These are phyloP conservation scores for Caenorhabditis sulstoni DNA, from an alignment of 2,888 invertebrate species.

Conservation along the genomic window DNA sequence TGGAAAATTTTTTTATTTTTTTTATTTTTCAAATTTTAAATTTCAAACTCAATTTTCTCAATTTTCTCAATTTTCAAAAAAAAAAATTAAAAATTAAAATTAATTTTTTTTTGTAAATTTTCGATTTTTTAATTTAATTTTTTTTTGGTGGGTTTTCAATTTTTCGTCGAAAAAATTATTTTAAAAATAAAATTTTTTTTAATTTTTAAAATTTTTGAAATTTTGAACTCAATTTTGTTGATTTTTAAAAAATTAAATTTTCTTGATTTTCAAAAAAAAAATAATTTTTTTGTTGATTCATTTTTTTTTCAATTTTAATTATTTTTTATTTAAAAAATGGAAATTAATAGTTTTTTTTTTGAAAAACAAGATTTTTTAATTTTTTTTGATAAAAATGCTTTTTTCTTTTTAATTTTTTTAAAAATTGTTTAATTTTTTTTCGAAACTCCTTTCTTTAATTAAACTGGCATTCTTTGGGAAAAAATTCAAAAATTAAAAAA, in stretches of 20 bases:
- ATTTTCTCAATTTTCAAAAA: neutral
- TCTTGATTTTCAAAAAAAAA: too few relatives aligned
- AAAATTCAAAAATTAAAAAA: neutral
- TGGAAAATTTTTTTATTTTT: constrained; percentile 8
- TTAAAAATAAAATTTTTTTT: neutral
- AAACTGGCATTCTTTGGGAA: too few relatives aligned
- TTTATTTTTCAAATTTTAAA: neutral
- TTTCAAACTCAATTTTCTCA: neutral
- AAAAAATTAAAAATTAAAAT: neutral
- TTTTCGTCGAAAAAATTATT: neutral
- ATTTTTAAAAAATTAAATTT: neutral
- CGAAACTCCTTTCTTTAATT: neutral
- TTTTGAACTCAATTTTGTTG: too few relatives aligned
- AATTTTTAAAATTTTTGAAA: too few relatives aligned
- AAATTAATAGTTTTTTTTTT: neutral
- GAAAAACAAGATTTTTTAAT: neutral
- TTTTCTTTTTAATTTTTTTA: too few relatives aligned
- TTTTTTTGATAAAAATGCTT: too few relatives aligned
- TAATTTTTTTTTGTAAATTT: neutral
- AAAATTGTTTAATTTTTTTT: neutral
- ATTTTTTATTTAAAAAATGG: neutral
- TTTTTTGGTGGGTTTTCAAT: too few relatives aligned
- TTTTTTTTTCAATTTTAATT: too few relatives aligned
- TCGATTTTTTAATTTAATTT: too few relatives aligned
- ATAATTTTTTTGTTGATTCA: too few relatives aligned